Percentiles rank a stretch among this genome's conserved stretches.
These are phyloP conservation scores for Sphaerophoria rueppellii DNA, from an alignment of 2,888 invertebrate genomes.

Conservation along the genomic window DNA sequence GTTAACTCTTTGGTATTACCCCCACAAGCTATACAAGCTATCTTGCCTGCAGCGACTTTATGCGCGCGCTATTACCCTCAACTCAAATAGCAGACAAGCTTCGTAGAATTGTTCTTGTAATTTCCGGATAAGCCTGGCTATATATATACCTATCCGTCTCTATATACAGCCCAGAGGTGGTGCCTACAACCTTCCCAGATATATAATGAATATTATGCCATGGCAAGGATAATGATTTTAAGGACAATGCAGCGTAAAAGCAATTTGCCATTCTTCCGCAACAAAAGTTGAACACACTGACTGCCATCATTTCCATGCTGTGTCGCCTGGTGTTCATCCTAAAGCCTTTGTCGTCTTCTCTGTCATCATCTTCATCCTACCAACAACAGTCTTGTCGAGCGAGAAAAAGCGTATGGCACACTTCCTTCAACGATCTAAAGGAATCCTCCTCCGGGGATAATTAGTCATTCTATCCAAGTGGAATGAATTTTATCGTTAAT, in stretches of 20 bases:
- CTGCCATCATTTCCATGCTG: constrained; percentile 10
- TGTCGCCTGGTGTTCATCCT: not conserved
- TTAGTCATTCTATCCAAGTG: constrained; percentile 71
- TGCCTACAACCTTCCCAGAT: not conserved
- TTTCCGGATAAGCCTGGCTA: constrained; percentile 49
- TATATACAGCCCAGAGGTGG: too few relatives aligned
- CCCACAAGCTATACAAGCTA: constrained; percentile 15
- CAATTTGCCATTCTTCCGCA: constrained; percentile 58
- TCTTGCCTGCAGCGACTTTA: constrained; percentile 19
- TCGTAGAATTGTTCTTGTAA: constrained; percentile 52
- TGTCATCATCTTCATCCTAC: not conserved
- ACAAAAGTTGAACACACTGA: constrained; percentile 53
- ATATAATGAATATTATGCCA: constrained; percentile 42
- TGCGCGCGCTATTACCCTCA: not conserved
- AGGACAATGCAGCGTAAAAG: constrained; percentile 66
- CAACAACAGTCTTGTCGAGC: not conserved
- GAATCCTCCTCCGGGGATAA: constrained; percentile 65
- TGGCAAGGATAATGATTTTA: constrained; percentile 65
- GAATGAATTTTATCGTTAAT: constrained; percentile 68
- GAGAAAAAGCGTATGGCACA: constrained; percentile 58
- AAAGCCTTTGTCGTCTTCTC: not conserved
- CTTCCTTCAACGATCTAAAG: constrained; percentile 53
- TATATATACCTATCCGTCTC: not conserved
- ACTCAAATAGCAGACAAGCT: constrained; percentile 54
- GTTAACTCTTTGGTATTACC: constrained; percentile 42